These are phyloP conservation scores for Poecile atricapillus DNA, from an alignment of 2,113 vertebrate genomes.

Conservation along the genomic window DNA sequence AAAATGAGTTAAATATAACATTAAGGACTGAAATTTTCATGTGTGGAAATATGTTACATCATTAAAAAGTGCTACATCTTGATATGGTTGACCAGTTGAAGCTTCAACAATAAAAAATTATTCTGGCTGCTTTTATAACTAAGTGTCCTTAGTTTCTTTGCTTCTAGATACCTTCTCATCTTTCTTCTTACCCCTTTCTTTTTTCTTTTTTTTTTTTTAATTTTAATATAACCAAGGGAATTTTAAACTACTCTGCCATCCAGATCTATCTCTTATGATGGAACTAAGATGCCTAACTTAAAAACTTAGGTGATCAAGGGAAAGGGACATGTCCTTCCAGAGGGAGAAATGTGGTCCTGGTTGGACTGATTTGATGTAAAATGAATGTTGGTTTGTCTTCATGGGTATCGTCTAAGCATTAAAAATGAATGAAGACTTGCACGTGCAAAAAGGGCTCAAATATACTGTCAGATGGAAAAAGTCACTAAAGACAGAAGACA, in stretches of 20 bases:
- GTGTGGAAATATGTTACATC: rapidly evolving
- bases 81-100: background rate
- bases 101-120: background rate
- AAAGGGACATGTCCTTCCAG: background rate
- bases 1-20: background rate
- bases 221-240: background rate
- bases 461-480: background rate
- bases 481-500: background rate
- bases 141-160: background rate
- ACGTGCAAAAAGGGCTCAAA: background rate
- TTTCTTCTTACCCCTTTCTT: rapidly evolving
- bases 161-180: background rate
- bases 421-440: background rate
- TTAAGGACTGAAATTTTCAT: background rate
- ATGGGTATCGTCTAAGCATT: background rate
- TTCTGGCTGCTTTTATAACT: background rate
- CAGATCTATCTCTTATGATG: background rate
- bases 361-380: background rate
- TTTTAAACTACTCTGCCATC: background rate
- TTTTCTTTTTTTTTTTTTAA: rapidly evolving
- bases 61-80: background rate
- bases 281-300: background rate
- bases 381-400: background rate
- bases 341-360: background rate
- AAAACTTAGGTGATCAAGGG: background rate